These are phyloP conservation scores for Caenorhabditis briggsae DNA, from an alignment of 1,140 invertebrate species.

Conservation along the genomic window DNA sequence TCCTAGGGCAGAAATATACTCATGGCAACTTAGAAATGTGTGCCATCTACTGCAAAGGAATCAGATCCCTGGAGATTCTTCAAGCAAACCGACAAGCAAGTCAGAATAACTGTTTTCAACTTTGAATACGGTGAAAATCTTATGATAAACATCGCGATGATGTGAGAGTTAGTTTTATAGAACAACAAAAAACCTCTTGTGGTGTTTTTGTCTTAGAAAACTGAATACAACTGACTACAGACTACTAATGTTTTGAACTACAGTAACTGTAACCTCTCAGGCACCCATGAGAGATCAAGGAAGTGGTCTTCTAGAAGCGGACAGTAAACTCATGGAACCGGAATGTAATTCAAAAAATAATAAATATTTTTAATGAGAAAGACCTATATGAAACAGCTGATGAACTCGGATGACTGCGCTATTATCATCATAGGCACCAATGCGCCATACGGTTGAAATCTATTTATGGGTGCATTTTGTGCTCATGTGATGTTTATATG, in stretches of 20 bases:
- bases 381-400: not conserved
- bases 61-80: not conserved
- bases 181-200: not conserved
- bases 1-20: no score
- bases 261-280: no score
- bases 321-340: not conserved
- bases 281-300: no score
- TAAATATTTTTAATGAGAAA: not conserved
- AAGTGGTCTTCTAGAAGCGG: no score
- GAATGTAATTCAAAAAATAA: not conserved
- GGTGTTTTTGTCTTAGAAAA: no score
- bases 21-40: no score
- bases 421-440: no score
- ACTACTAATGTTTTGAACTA: not conserved
- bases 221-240: no score
- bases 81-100: not conserved
- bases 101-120: conserved; percentile 3
- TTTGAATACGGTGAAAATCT: not conserved
- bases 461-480: no score
- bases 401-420: not conserved
- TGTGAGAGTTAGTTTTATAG: not conserved
- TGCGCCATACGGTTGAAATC: no score
- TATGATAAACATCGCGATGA: not conserved
- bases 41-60: no score
- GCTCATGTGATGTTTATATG: no score